Conservation (phyloP, 2,113 vertebrate genomes). For the Scortum barcoo region DNA sequence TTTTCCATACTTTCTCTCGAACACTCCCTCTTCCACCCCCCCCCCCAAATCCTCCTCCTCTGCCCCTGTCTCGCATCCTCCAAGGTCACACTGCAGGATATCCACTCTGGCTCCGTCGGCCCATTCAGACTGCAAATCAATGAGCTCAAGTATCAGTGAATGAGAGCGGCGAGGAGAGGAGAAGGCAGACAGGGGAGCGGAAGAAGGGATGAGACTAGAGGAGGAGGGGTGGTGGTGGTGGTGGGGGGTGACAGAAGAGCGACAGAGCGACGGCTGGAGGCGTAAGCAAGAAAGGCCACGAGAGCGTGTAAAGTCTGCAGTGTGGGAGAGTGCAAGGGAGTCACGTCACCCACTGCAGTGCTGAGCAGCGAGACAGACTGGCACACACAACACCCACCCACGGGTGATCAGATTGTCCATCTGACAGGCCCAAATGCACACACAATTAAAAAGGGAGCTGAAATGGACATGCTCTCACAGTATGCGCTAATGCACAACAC, state of each 20-base stretch:
- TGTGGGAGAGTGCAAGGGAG: slow-evolving; percentile 43
- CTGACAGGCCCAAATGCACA: slow-evolving; percentile 39
- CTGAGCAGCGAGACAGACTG: slow-evolving; percentile 33
- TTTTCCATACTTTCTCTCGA: neutral
- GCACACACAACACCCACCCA: slow-evolving; percentile 48
- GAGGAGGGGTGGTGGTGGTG: no score
- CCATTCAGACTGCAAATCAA: slow-evolving; percentile 72
- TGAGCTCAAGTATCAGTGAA: slow-evolving; percentile 69
- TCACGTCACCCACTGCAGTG: slow-evolving; percentile 59
- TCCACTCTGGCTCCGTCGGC: slow-evolving; percentile 26
- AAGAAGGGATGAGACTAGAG: slow-evolving; percentile 21
- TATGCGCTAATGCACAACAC: slow-evolving; percentile 33
- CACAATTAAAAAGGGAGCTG: slow-evolving; percentile 8
- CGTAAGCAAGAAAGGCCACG: neutral
- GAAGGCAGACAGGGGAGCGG: slow-evolving; percentile 20
- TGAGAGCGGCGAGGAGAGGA: slow-evolving; percentile 15
- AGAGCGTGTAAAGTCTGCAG: slow-evolving; percentile 34
- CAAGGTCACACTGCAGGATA: slow-evolving; percentile 68
- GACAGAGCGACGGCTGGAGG: neutral
- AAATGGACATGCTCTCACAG: slow-evolving; percentile 36
- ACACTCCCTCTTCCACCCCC: neutral
- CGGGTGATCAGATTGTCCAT: slow-evolving; percentile 45
- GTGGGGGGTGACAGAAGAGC: neutral
- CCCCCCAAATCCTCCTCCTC: no score
- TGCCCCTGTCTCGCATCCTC: slow-evolving; percentile 12